Conservation (phyloP, 2,113 vertebrate genomes). For the Prunella fulvescens region DNA sequence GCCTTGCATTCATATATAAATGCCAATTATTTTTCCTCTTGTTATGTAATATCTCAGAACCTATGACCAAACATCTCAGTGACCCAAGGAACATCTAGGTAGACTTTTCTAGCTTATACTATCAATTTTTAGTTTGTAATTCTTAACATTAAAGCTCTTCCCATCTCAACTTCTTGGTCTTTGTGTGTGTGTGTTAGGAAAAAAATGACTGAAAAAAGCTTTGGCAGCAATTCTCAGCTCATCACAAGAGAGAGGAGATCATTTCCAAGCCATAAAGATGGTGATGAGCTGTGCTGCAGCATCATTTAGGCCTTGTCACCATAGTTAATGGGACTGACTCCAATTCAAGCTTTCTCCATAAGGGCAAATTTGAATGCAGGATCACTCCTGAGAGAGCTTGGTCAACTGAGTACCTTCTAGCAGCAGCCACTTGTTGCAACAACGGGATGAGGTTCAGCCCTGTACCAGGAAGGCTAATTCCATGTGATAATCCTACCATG, state of each 20-base stretch:
- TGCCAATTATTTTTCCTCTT: background rate
- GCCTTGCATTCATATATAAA: background rate
- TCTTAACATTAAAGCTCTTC: background rate
- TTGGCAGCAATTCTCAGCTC: background rate
- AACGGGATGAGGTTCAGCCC: background rate
- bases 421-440: background rate
- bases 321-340: background rate
- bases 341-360: background rate
- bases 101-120: background rate
- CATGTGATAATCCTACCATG: background rate
- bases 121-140: background rate
- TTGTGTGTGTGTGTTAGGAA: background rate
- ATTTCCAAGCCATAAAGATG: background rate
- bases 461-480: background rate
- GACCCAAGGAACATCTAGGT: background rate
- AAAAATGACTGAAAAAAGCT: background rate
- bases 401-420: background rate
- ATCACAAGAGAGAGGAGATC: background rate
- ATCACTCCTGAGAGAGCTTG: background rate
- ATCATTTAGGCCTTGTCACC: background rate
- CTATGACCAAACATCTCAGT: background rate
- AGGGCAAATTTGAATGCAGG: background rate
- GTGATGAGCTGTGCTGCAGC: background rate
- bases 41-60: background rate
- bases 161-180: background rate